These are phyloP conservation scores for Gryllus bimaculatus DNA, from an alignment of 1,140 invertebrate genomes.

Conservation along the genomic window DNA sequence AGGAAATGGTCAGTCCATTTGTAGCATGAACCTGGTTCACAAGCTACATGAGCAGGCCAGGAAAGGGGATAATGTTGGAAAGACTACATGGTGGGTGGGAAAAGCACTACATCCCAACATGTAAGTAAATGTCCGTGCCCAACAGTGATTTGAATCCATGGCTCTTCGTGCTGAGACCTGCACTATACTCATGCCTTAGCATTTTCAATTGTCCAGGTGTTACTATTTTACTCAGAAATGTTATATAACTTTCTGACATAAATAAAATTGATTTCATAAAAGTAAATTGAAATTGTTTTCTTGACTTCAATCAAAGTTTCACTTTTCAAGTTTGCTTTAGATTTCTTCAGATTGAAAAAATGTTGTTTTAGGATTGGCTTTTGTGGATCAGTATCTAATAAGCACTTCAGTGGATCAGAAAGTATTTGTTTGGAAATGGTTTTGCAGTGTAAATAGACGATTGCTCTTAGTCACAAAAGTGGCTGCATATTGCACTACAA, in stretches of 20 bases:
- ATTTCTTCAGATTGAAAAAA: conserved; percentile 20
- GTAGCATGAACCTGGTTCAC: too few species aligned
- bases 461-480: conserved; percentile 32
- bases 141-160: too few species aligned
- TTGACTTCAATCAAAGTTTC: background rate
- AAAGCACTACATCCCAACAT: too few species aligned
- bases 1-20: too few species aligned
- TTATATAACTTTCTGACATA: conserved; percentile 12
- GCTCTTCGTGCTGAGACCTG: too few species aligned
- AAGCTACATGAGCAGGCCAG: too few species aligned
- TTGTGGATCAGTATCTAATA: conserved; percentile 39
- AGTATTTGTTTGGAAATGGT: conserved; percentile 40
- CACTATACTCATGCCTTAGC: too few species aligned
- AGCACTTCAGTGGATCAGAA: conserved; percentile 52
- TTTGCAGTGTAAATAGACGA: conserved; percentile 27
- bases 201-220: too few species aligned
- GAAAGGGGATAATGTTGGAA: too few species aligned
- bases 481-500: conserved; percentile 36
- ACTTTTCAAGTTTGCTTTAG: background rate
- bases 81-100: too few species aligned
- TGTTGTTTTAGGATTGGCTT: conserved; percentile 35
- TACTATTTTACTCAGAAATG: background rate
- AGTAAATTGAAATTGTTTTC: conserved; percentile 14
- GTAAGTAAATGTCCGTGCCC: background rate
- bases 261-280: conserved; percentile 12